Conservation (phyloP, 1,140 invertebrate genomes). For the Megalonaias nervosa region DNA sequence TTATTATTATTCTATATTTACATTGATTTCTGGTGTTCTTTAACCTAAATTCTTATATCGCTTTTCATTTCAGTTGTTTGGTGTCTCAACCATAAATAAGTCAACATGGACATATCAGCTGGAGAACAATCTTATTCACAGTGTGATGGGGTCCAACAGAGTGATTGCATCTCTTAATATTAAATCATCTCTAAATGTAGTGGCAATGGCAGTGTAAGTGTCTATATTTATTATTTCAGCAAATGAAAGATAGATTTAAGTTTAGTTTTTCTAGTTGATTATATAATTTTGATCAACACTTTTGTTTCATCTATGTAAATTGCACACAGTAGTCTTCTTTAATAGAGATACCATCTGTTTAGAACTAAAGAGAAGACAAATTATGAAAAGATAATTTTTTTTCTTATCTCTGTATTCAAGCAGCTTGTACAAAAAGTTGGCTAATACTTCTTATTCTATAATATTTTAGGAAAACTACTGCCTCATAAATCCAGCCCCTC, state of each 20-base stretch:
- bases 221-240: constrained; percentile 1
- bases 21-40: no score
- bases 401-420: no score
- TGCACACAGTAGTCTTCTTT: no score
- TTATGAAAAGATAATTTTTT: no score
- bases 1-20: no score
- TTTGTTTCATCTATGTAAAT: no score
- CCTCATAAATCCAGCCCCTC: no score
- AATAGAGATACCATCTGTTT: no score
- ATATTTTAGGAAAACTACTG: no score
- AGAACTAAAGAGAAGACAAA: no score
- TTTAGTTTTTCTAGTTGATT: not conserved
- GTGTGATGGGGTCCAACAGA: constrained; percentile 44
- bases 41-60: not conserved
- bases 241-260: not conserved
- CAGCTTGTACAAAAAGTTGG: no score
- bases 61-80: constrained; percentile 50
- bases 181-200: constrained; percentile 48
- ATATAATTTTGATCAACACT: not conserved
- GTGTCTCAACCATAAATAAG: constrained; percentile 50
- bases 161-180: constrained; percentile 51
- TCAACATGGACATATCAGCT: constrained; percentile 50
- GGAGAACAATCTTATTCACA: constrained; percentile 51
- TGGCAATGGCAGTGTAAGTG: constrained; percentile 51
- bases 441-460: no score